Evolutionary conservation across 1,140 invertebrate species (phyloP).

Genomic region (Atopsyche davidsoni): DNA sequence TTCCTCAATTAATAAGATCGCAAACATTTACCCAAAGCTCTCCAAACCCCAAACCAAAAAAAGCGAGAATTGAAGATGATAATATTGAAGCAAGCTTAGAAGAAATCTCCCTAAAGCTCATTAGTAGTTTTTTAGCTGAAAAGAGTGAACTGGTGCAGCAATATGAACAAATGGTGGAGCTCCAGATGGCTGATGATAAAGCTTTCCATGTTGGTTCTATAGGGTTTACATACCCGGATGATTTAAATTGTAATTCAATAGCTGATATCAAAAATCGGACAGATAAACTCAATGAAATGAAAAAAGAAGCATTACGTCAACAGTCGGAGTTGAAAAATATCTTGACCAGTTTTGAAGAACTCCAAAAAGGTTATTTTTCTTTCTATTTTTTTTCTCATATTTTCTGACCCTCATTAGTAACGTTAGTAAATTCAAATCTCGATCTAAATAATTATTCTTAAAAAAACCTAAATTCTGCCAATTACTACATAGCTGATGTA

Average conservation of each 20-base stretch:
- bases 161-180: constrained; percentile 56
- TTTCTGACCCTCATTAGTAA: too few species aligned
- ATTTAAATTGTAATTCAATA: constrained; percentile 52
- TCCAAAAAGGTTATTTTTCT: constrained; percentile 34
- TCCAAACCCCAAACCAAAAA: constrained; percentile 45
- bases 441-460: too few species aligned
- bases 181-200: constrained; percentile 50
- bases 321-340: constrained; percentile 54
- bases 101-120: constrained; percentile 67
- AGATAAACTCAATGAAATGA: constrained; percentile 56
- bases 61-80: constrained; percentile 42
- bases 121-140: constrained; percentile 60
- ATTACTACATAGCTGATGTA: too few species aligned
- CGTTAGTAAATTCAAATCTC: too few species aligned
- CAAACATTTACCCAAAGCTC: constrained; percentile 59
- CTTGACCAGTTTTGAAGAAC: constrained; percentile 37
- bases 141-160: constrained; percentile 61
- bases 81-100: constrained; percentile 63
- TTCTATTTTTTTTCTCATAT: not conserved
- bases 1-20: constrained; percentile 43
- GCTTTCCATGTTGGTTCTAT: constrained; percentile 52
- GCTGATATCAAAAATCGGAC: constrained; percentile 60
- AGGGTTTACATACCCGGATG: constrained; percentile 62
- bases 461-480: too few species aligned
- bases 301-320: constrained; percentile 56